Evolutionary conservation across 2,888 invertebrate genomes (phyloP).

Genomic region (Eucera pruinosa): DNA sequence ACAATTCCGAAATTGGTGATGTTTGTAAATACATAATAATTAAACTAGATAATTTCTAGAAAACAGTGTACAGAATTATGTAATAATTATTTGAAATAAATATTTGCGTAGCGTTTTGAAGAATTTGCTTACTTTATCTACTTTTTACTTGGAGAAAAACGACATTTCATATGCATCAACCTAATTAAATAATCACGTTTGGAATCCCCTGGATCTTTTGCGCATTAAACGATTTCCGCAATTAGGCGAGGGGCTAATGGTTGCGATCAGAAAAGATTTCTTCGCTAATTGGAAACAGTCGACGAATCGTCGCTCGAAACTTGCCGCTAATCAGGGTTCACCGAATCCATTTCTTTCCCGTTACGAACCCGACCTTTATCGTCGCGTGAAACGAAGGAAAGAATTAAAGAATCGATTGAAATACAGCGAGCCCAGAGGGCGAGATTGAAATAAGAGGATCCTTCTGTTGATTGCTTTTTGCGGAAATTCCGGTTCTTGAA

Average conservation of each 20-base stretch:
- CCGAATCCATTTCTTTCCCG: constrained; percentile 38
- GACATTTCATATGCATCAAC: no score
- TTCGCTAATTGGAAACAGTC: constrained; percentile 34
- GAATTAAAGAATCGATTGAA: constrained; percentile 15
- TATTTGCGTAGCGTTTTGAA: no score
- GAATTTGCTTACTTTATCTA: no score
- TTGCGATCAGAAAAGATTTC: constrained; percentile 15
- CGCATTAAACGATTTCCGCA: background rate
- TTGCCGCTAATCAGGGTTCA: constrained; percentile 48
- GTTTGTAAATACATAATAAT: no score
- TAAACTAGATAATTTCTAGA: no score
- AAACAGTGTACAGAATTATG: no score
- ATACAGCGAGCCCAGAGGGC: background rate
- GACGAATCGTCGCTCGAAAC: background rate
- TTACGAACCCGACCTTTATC: background rate
- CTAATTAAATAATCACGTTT: background rate
- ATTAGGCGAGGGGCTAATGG: constrained; percentile 11
- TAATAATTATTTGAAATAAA: no score
- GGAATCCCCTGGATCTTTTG: no score
- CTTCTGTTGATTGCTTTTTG: constrained; percentile 6
- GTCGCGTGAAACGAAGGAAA: background rate
- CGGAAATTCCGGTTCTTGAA: background rate
- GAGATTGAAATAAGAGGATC: constrained; percentile 25
- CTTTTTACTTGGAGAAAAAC: background rate
- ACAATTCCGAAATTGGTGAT: no score